phyloP scores from a whole-genome alignment of 2,113 vertebrate species.

The Osmerus mordax region DNA sequence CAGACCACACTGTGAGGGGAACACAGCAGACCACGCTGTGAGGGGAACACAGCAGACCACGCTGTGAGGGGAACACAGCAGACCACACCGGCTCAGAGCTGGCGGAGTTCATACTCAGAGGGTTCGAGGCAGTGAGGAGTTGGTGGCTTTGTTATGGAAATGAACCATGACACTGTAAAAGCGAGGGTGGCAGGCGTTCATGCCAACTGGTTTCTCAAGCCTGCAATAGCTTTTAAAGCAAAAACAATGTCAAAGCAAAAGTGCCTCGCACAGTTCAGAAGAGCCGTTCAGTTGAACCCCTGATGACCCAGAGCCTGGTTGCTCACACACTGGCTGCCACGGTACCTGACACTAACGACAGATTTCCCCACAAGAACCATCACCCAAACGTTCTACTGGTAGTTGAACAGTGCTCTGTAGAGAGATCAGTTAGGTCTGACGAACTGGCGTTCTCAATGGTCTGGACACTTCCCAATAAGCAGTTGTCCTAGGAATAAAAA shows the following conservation, averaged over 20 bases:
- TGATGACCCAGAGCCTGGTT: constrained; percentile 8
- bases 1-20: background rate
- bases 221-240: constrained; percentile 41
- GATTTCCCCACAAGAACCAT: background rate
- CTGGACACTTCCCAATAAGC: too few relatives aligned
- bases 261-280: constrained; percentile 24
- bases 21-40: too few relatives aligned
- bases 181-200: constrained; percentile 18
- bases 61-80: too few relatives aligned
- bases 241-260: constrained; percentile 41
- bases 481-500: too few relatives aligned
- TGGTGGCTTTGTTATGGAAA: constrained; percentile 50
- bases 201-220: constrained; percentile 42
- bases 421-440: too few relatives aligned
- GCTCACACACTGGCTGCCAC: background rate
- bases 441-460: too few relatives aligned
- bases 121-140: constrained; percentile 27
- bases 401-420: background rate
- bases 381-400: background rate
- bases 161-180: constrained; percentile 48
- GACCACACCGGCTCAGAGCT: too few relatives aligned
- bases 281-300: constrained; percentile 23
- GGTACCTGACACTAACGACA: background rate
- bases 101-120: background rate
- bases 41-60: too few relatives aligned